A percentile compares a stretch with the other conserved stretches of the same genome.
Conservation (phyloP, 2,797 vertebrate genomes). For the Trematomus bernacchii region DNA sequence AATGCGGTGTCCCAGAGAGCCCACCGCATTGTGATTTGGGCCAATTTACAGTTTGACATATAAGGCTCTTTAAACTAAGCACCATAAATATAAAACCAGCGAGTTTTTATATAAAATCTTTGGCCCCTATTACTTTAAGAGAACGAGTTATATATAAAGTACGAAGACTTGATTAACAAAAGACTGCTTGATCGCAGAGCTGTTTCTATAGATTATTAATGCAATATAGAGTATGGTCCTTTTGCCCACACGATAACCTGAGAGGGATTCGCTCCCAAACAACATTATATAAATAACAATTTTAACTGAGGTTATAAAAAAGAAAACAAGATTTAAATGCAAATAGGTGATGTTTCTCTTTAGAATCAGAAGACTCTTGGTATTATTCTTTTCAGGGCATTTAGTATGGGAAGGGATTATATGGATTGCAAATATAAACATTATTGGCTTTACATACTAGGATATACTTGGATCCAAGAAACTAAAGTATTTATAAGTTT, state of each 20-base stretch:
- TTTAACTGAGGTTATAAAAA: neutral
- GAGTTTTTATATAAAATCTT: neutral
- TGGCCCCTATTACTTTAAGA: neutral
- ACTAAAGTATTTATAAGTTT: too few species aligned
- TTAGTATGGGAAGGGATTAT: neutral
- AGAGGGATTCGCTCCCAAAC: neutral
- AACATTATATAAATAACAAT: neutral
- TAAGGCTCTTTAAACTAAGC: neutral
- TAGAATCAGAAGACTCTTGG: neutral
- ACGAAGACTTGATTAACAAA: constrained; percentile 8
- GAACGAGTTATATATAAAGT: neutral
- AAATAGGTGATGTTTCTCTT: neutral
- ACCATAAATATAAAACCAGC: neutral
- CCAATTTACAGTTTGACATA: neutral
- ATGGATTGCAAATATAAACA: neutral
- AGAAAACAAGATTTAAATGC: neutral
- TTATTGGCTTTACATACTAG: neutral
- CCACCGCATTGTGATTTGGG: neutral
- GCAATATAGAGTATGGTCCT: neutral
- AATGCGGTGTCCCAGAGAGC: neutral
- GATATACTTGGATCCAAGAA: neutral
- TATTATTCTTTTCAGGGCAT: neutral
- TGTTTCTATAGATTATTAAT: neutral
- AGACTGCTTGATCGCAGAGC: neutral
- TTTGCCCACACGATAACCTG: neutral